Evolutionary conservation across 64 coral and sea anemone genomes (phyloP), one percentile per base, ranked within the genome.

Genomic region (Dendrophyllia cribrosa): DNA sequence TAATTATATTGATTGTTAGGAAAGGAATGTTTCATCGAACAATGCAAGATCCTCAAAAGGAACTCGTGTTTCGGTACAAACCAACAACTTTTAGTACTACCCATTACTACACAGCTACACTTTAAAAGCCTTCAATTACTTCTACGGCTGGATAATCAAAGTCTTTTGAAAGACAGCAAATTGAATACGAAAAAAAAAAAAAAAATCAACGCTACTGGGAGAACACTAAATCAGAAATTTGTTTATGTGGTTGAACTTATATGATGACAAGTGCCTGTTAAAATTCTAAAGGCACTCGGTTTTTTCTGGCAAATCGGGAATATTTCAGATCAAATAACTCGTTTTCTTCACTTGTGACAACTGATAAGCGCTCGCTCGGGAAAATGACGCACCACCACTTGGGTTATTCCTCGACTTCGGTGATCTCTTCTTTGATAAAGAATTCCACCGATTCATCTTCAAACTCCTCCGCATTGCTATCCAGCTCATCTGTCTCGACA

Each of bases 401-500:
- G 49, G 34, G 49, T 21, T 96, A 98, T 76, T 95, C 94, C 88
- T 98, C 96, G 48, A 99, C 94, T 50, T 79, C 77, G 52, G 61
- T 99, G 23, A 88, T 71, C 91, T 99, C 97, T 93, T 99, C 97
- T 89, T 99, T 96, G 59, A 99, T 85, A 99, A 99, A 99, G 97
- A 99, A 99, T 70, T 99, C 97, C 50, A 99, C 94, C 43, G 87
- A 87, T 52, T 99, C 97, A 43, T 93, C 97, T 73, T 99, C 97
- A 89, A 99, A 93, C 76, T 99, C 97, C 25, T 99, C 88, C 15
- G 94, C 94, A 49, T 93, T 95, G 26, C 90, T 89, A 58, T 99
- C 94, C 59, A 96, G 58, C 34, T 93, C 88, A 65, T 97, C 95
- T 26, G 95, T 97, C 16, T 99, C 97, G 64, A 93, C 72, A 87